Percentiles rank a stretch among this genome's conserved stretches.
Evolutionary conservation across 2,797 vertebrate genomes (phyloP).

Genomic region (Mormyrops attenuatus): DNA sequence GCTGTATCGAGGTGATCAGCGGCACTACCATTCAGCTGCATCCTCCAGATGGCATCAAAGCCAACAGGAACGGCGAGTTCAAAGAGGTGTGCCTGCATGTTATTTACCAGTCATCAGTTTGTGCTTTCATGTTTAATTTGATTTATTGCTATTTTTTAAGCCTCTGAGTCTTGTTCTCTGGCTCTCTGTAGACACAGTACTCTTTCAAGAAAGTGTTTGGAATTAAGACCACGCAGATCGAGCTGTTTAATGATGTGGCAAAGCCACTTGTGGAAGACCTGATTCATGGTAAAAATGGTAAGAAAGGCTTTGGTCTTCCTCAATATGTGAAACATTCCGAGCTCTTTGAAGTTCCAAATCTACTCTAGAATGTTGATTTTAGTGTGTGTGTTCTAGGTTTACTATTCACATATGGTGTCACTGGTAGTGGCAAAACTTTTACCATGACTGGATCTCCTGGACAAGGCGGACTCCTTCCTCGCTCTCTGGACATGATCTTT

Average conservation of each 20-base stretch:
- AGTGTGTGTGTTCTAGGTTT: constrained; percentile 63
- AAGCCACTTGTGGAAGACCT: constrained; percentile 86
- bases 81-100: constrained; percentile 71
- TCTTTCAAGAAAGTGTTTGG: constrained; percentile 93
- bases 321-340: background rate
- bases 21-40: constrained; percentile 82
- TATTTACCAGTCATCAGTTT: background rate
- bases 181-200: constrained; percentile 77
- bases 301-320: background rate
- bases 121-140: background rate
- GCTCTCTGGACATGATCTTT: constrained; percentile 92
- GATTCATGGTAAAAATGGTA: constrained; percentile 88
- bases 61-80: constrained; percentile 83
- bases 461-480: constrained; percentile 84
- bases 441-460: constrained; percentile 94
- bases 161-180: constrained; percentile 11
- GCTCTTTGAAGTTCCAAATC: background rate
- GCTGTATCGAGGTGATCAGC: constrained; percentile 87
- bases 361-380: background rate
- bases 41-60: constrained; percentile 77
- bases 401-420: constrained; percentile 93
- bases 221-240: constrained; percentile 67
- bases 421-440: constrained; percentile 90
- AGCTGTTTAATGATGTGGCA: constrained; percentile 83
- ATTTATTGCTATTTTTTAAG: background rate